Conservation (phyloP, 2,888 invertebrate species). For the Ochlodes sylvanus region DNA sequence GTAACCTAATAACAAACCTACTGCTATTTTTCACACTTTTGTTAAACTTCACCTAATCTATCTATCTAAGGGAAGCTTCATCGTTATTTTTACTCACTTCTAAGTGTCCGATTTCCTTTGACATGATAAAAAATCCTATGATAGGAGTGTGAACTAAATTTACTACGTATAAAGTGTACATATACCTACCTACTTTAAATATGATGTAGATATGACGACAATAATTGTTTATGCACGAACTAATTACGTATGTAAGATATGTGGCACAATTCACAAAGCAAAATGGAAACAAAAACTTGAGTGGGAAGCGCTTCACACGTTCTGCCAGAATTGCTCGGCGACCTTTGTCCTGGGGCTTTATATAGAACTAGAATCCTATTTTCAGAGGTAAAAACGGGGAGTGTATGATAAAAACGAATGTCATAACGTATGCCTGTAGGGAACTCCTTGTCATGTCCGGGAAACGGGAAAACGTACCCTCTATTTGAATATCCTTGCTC, state of each 20-base stretch:
- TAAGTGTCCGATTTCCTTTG: too few relatives aligned
- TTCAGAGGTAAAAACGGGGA: conserved; percentile 13
- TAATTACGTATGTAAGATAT: background rate
- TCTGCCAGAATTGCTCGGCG: conserved; percentile 13
- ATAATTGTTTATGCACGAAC: too few relatives aligned
- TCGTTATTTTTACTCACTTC: too few relatives aligned
- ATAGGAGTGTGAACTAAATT: too few relatives aligned
- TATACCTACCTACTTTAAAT: too few relatives aligned
- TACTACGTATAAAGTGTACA: too few relatives aligned
- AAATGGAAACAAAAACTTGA: conserved; percentile 18
- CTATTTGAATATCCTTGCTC: conserved; percentile 28
- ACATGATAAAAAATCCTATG: too few relatives aligned
- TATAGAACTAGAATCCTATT: conserved; percentile 22
- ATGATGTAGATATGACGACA: too few relatives aligned
- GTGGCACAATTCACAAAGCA: conserved; percentile 14
- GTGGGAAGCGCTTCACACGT: conserved; percentile 11
- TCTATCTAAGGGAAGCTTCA: too few relatives aligned
- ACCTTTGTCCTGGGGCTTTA: conserved; percentile 26
- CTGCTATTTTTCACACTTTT: too few relatives aligned
- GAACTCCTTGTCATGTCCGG: conserved; percentile 23
- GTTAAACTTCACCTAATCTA: too few relatives aligned
- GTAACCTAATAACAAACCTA: too few relatives aligned
- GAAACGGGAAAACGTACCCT: conserved; percentile 23
- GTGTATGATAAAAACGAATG: conserved; percentile 24
- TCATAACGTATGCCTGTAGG: conserved; percentile 20